These are phyloP conservation scores for Muntiacus reevesi DNA, from an alignment of 2,113 vertebrate species.

Conservation along the genomic window DNA sequence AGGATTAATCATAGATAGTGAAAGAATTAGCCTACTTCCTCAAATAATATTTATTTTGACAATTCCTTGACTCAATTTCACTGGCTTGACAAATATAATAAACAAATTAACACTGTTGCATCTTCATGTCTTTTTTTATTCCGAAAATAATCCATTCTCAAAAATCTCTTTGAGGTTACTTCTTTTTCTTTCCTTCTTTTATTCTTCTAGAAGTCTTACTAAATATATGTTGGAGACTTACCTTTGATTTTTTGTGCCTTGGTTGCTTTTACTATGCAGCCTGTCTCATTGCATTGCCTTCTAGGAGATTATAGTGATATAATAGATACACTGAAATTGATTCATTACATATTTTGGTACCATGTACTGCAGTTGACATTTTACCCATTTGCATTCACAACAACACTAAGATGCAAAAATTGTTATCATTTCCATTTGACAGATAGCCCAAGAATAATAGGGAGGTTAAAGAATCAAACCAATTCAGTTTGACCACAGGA, in stretches of 20 bases:
- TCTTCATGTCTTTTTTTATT: not conserved
- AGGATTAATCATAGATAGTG: not conserved
- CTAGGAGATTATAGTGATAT: not conserved
- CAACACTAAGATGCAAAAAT: not conserved
- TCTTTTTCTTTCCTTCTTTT: not conserved
- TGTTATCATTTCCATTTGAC: not conserved
- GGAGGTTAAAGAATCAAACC: not conserved
- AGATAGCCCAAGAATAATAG: not conserved
- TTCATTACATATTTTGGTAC: not conserved
- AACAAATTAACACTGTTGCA: not conserved
- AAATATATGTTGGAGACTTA: not conserved
- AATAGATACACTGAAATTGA: not conserved
- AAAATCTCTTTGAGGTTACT: not conserved
- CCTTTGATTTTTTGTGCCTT: not conserved
- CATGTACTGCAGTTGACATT: not conserved
- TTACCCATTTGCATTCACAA: not conserved
- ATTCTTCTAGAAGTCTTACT: not conserved
- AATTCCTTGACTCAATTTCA: not conserved
- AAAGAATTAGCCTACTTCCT: not conserved
- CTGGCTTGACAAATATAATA: not conserved
- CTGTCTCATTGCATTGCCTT: not conserved
- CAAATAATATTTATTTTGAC: not conserved
- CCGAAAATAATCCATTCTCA: not conserved
- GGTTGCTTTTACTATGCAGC: not conserved
- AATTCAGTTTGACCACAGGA: not conserved